phyloP scores from a whole-genome alignment of 1,140 invertebrate species.

The Euglossa dilemma region DNA sequence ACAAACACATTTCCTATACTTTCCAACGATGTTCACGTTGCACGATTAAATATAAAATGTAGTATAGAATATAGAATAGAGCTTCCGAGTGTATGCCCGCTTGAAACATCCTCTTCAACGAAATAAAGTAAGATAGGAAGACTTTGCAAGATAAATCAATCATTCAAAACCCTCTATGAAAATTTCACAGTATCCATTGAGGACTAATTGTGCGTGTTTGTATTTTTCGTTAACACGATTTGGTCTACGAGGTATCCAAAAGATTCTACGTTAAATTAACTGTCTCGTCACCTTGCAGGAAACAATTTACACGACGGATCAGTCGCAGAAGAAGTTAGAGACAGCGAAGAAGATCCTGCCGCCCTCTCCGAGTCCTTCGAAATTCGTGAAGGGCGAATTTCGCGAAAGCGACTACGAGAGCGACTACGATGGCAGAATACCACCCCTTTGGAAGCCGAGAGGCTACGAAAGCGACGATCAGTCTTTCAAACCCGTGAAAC shows the following conservation, averaged over 20 bases:
- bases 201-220: neutral
- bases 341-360: conserved; percentile 60
- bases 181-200: neutral
- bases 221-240: neutral
- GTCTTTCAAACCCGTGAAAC: conserved; percentile 84
- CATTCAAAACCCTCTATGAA: neutral
- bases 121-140: too few relatives aligned
- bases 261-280: neutral
- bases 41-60: too few relatives aligned
- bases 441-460: conserved; percentile 84
- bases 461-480: conserved; percentile 83
- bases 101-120: too few relatives aligned
- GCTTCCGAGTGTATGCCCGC: too few relatives aligned
- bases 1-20: too few relatives aligned
- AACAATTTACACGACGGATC: conserved; percentile 75
- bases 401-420: conserved; percentile 89
- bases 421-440: conserved; percentile 87
- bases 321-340: conserved; percentile 76
- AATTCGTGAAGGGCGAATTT: conserved; percentile 88
- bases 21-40: too few relatives aligned
- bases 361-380: conserved; percentile 84
- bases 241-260: neutral
- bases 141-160: too few relatives aligned
- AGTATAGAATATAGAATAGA: neutral
- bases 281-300: conserved; percentile 72